A percentile compares a stretch with the other conserved stretches of the same genome.
Conservation (phyloP, 2,888 invertebrate genomes). For the Zaprionus obscuricornis region DNA sequence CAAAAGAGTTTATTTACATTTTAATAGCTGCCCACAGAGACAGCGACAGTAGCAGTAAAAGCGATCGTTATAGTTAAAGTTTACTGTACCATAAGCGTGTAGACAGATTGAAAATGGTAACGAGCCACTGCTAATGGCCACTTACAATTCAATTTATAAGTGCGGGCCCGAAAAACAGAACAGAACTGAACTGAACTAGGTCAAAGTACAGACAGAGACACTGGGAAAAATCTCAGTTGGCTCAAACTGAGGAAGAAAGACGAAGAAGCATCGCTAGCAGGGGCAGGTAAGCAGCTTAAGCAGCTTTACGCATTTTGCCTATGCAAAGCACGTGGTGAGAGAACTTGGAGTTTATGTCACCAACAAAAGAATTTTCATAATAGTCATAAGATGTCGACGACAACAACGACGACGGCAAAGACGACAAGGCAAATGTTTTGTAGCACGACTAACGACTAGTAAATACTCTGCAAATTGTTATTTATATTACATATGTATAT, state of each 20-base stretch:
- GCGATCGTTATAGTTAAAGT: conserved; percentile 40
- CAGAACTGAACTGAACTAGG: conserved; percentile 9
- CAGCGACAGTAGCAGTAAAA: too few species aligned
- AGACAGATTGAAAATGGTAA: conserved; percentile 48
- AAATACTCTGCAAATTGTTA: conserved; percentile 10
- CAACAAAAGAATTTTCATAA: conserved; percentile 51
- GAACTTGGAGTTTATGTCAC: conserved; percentile 45
- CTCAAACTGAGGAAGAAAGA: conserved; percentile 14
- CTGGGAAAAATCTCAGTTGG: conserved; percentile 29
- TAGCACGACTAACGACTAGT: not conserved
- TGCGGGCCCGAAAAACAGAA: conserved; percentile 13
- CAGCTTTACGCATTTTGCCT: conserved; percentile 51
- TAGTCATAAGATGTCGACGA: conserved; percentile 47
- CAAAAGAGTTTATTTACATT: conserved; percentile 17
- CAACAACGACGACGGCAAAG: conserved; percentile 1
- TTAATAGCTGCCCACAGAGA: conserved; percentile 14
- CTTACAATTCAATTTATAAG: conserved; percentile 66
- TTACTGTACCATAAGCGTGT: conserved; percentile 23
- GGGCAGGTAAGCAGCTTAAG: conserved; percentile 5
- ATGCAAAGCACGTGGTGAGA: conserved; percentile 64
- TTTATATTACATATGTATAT: not conserved
- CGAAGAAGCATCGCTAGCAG: not conserved
- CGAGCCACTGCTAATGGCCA: conserved; percentile 48
- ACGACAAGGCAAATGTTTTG: not conserved
- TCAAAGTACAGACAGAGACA: too few species aligned